phyloP scores from a whole-genome alignment of 2,113 vertebrate species.

The Eptesicus fuscus region DNA sequence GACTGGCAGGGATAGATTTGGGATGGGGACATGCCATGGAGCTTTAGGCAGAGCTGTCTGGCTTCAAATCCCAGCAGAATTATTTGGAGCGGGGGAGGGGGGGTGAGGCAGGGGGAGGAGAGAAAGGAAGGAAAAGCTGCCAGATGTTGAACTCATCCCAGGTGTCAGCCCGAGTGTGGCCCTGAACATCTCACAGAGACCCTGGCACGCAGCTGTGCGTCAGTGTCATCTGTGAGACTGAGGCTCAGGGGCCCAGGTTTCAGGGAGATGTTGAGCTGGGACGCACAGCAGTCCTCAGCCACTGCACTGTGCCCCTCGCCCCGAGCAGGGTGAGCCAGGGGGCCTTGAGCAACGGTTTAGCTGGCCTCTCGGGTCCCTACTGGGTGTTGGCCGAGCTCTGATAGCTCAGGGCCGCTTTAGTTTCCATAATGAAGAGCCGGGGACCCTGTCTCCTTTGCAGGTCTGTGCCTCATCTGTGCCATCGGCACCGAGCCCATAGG shows the following conservation, averaged over 20 bases:
- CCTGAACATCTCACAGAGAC: neutral
- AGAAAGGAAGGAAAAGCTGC: neutral
- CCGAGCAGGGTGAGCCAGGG: rapidly evolving
- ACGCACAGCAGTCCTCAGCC: rapidly evolving
- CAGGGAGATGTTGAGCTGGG: neutral
- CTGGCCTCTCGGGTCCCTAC: neutral
- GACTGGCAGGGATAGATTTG: neutral
- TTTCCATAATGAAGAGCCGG: rapidly evolving
- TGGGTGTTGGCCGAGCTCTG: neutral
- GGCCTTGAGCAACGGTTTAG: neutral
- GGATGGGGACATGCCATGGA: rapidly evolving
- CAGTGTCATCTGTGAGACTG: rapidly evolving
- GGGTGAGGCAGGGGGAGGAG: too few relatives aligned
- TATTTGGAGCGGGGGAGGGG: neutral
- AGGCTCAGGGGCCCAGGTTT: neutral
- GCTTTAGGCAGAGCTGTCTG: neutral
- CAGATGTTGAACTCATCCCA: rapidly evolving
- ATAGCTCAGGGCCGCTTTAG: rapidly evolving
- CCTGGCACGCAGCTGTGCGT: neutral
- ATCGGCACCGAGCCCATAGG: constrained; percentile 80
- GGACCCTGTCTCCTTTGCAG: constrained; percentile 74
- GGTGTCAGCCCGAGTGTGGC: rapidly evolving
- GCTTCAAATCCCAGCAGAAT: neutral
- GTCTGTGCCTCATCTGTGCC: constrained; percentile 91
- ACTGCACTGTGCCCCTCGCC: rapidly evolving